phyloP scores from a whole-genome alignment of 2,797 vertebrate species.

The Hypotaenidia okinawae region DNA sequence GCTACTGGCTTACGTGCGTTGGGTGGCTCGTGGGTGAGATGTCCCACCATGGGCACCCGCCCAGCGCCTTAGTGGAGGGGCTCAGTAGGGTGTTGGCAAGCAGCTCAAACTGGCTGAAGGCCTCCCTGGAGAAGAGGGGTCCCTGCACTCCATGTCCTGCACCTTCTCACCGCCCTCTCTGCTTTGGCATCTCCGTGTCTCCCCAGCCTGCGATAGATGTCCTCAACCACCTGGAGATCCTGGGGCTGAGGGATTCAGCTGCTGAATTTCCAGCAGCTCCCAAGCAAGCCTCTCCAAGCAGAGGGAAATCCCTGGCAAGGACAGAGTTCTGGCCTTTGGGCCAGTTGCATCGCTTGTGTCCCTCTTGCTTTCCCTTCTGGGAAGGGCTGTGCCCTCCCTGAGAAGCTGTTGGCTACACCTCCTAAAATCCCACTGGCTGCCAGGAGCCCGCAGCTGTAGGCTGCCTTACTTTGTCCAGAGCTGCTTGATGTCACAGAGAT shows the following conservation, averaged over 20 bases:
- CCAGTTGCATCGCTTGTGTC: neutral
- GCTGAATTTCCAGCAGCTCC: neutral
- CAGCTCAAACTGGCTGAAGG: neutral
- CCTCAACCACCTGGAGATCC: rapidly evolving
- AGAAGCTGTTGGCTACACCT: neutral
- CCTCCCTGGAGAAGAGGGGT: neutral
- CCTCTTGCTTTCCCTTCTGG: neutral
- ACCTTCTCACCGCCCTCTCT: neutral
- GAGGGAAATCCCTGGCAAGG: neutral
- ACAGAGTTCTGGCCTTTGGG: neutral
- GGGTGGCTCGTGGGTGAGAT: neutral
- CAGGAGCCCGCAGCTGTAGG: neutral
- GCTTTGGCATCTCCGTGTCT: neutral
- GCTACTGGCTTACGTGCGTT: neutral
- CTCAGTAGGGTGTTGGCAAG: neutral
- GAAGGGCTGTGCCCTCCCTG: neutral
- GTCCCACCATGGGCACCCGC: neutral
- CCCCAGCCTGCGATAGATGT: rapidly evolving
- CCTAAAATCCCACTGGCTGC: neutral
- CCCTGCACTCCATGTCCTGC: neutral
- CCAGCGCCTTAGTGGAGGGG: neutral
- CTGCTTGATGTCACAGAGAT: neutral
- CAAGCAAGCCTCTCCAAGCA: neutral
- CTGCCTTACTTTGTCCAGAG: neutral
- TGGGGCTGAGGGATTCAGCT: neutral